Base-by-base conservation (phyloP, 2,113 vertebrate genomes). In the Pongo abelii region DNA sequence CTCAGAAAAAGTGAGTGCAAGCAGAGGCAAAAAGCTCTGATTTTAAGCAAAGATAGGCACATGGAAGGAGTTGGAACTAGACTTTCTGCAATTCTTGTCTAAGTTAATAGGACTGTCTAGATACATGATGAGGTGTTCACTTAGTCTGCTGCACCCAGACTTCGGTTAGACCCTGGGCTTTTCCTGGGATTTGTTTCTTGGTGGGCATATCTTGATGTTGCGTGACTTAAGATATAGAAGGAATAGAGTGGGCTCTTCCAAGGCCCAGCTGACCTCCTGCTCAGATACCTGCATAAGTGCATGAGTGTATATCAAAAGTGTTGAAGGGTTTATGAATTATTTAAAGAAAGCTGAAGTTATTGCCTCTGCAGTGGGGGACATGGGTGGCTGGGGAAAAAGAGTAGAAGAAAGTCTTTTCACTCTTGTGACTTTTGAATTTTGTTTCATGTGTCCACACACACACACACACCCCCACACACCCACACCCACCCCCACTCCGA, bases 101-200 rank as follows among this genome's bases (percentile, higher is more conserved):
- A 22, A 46, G 17, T 25, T 80, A 17, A 13, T 13, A 69, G 81
- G 23, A 75, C 43, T 40, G 38, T 23, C 5, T 30, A 10, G 5
- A 9, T 57, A 5, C 52, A 7, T 13, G 20, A 8, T 5, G 81
- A 59, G 35, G 14, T 14, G 13, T 32, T 32, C 59, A 25, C 9
- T 59, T 48, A 43, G 75, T 23, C 40, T 70, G 20, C 46, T 32
- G 40, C 69, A 46, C 40, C 50, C 35, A 12, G 50, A 14, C 23
- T 46, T 11, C 8, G 0, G 3, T 16, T 52, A 32, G 4, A 11
- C 22, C 18, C 52, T 30, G 27, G 32, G 0, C 18, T 27, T 59
- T 81, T 59, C 78, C 55, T 43, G 3, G 70, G 59, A 0, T 55
- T 38, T n/a, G 81, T 40, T 25, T 88, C 30, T 23, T 40, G 35